Conservation (phyloP, 2,888 invertebrate genomes). For the Boloria euphrosyne region DNA sequence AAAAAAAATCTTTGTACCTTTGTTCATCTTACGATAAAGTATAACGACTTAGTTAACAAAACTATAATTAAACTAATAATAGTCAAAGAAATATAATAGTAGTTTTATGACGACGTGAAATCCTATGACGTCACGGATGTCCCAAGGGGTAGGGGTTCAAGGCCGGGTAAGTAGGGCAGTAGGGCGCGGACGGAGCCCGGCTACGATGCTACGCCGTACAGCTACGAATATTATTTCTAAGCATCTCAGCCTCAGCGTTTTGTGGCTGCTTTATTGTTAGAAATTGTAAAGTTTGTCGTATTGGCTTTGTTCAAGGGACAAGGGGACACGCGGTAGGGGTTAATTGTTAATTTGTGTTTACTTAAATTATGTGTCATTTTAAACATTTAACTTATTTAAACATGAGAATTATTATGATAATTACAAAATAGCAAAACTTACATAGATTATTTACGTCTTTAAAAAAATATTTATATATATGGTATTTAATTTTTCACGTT, state of each 20-base stretch:
- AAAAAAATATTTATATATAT: too few relatives aligned
- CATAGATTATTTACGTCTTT: too few relatives aligned
- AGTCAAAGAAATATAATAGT: not conserved
- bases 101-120: constrained; percentile 17
- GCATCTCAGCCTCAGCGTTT: constrained; percentile 4
- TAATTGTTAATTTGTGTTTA: not conserved
- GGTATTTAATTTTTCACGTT: too few relatives aligned
- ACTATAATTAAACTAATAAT: not conserved
- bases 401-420: too few relatives aligned
- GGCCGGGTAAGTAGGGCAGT: constrained; percentile 76
- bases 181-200: constrained; percentile 64
- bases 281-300: not conserved
- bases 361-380: not conserved
- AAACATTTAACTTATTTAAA: too few relatives aligned
- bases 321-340: not conserved
- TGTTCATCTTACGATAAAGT: too few relatives aligned
- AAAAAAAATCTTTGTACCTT: not conserved
- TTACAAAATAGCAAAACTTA: too few relatives aligned
- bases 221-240: constrained; percentile 28
- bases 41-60: not conserved
- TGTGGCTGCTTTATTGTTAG: not conserved
- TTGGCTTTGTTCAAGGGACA: not conserved
- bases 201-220: constrained; percentile 44
- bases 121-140: constrained; percentile 65
- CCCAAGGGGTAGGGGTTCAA: constrained; percentile 66